Conservation (phyloP, 2,113 vertebrate species). For the Notothenia coriiceps region DNA sequence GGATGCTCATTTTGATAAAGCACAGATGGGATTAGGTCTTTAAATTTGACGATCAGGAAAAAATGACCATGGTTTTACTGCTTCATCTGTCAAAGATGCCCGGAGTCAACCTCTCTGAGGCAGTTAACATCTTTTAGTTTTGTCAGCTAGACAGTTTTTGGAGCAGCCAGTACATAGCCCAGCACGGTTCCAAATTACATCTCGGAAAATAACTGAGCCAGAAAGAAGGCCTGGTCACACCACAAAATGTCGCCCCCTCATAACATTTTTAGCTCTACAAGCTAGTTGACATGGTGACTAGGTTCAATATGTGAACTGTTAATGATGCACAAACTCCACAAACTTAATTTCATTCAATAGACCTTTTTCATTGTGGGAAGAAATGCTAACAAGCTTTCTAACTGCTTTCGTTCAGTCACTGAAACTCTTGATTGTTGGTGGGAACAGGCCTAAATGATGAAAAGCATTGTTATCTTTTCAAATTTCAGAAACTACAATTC, state of each 20-base stretch:
- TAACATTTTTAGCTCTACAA: not conserved
- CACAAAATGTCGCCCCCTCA: not conserved
- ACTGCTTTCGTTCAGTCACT: not conserved
- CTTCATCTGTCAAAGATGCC: constrained; percentile 4
- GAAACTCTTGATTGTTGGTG: not conserved
- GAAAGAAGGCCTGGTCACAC: not conserved
- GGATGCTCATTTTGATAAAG: not conserved
- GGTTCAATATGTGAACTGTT: too few relatives aligned
- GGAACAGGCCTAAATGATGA: not conserved
- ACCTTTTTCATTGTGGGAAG: not conserved
- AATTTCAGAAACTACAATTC: not conserved
- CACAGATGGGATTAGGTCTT: constrained; percentile 17
- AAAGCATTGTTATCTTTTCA: not conserved
- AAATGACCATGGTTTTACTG: not conserved
- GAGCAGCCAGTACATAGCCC: not conserved
- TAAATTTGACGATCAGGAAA: constrained; percentile 11
- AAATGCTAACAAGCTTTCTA: not conserved
- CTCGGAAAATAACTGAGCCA: not conserved
- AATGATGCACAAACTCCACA: too few relatives aligned
- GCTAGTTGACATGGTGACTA: not conserved
- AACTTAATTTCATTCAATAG: not conserved
- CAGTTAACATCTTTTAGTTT: not conserved
- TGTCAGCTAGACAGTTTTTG: not conserved
- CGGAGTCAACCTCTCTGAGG: not conserved
- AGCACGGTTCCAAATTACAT: not conserved